Conservation (phyloP, 2,888 invertebrate genomes). For the Melinaea marsaeus region DNA sequence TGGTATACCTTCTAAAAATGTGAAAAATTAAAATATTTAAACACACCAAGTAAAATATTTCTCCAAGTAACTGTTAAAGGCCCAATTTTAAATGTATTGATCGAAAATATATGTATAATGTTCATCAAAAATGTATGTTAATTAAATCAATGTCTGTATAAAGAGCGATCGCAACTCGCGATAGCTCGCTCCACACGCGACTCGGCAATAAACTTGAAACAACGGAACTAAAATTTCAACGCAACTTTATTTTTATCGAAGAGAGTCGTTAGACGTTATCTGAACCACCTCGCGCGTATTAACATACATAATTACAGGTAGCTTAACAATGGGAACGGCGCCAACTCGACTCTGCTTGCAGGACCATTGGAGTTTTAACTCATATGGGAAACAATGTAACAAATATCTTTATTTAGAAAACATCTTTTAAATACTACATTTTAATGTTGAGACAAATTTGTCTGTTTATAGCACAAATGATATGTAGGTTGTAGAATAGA, state of each 20-base stretch:
- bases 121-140: too few species aligned
- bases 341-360: constrained; percentile 65
- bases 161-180: too few species aligned
- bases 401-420: constrained; percentile 27
- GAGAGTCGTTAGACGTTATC: constrained; percentile 77
- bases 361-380: constrained; percentile 64
- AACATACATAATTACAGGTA: constrained; percentile 77
- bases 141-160: too few species aligned
- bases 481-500: neutral
- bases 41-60: neutral
- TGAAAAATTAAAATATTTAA: too few species aligned
- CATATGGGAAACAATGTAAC: constrained; percentile 59
- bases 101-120: too few species aligned
- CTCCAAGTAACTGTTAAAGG: too few species aligned
- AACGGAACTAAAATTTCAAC: constrained; percentile 77
- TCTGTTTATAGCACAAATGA: constrained; percentile 4
- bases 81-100: too few species aligned
- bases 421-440: constrained; percentile 7
- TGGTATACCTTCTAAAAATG: too few species aligned
- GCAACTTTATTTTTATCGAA: constrained; percentile 76
- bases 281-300: constrained; percentile 72
- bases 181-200: too few species aligned
- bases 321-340: constrained; percentile 69
- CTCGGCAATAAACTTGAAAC: too few species aligned
- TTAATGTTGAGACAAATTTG: constrained; percentile 8